A percentile compares a stretch with the other conserved stretches of the same genome.
phyloP scores from a whole-genome alignment of 2,113 vertebrate genomes.

The Bolborhynchus lineola region DNA sequence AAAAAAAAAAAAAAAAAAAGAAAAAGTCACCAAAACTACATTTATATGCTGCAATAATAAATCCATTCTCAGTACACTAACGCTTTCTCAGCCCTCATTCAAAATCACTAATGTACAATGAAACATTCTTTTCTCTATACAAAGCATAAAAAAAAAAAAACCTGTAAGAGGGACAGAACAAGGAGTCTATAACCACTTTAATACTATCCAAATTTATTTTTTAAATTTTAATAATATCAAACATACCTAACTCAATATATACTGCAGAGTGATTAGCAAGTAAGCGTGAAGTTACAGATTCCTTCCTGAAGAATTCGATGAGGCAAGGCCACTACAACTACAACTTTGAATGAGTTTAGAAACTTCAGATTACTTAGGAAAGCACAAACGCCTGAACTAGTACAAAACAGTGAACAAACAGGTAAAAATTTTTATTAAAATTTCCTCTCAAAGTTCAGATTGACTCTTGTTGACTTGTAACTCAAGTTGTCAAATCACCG shows the following conservation, averaged over 20 bases:
- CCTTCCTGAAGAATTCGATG: not conserved
- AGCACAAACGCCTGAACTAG: not conserved
- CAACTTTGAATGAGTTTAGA: not conserved
- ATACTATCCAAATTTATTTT: not conserved
- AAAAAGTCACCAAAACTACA: not conserved
- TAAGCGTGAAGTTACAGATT: not conserved
- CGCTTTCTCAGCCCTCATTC: not conserved
- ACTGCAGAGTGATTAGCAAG: not conserved
- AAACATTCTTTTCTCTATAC: not conserved
- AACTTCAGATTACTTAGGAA: not conserved
- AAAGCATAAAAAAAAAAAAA: not conserved
- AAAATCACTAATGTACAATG: too few relatives aligned
- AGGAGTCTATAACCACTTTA: not conserved
- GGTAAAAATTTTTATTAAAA: not conserved
- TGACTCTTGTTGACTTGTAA: not conserved
- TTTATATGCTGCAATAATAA: not conserved
- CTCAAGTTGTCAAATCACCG: not conserved
- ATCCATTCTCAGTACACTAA: not conserved
- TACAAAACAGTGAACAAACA: not conserved
- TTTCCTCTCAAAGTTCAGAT: not conserved
- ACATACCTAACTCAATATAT: not conserved
- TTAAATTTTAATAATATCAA: not conserved
- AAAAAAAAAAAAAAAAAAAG: not conserved
- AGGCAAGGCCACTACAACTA: not conserved
- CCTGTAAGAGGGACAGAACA: not conserved